These are phyloP conservation scores for Kobus ellipsiprymnus DNA, from an alignment of 2,113 vertebrate genomes.

Conservation along the genomic window DNA sequence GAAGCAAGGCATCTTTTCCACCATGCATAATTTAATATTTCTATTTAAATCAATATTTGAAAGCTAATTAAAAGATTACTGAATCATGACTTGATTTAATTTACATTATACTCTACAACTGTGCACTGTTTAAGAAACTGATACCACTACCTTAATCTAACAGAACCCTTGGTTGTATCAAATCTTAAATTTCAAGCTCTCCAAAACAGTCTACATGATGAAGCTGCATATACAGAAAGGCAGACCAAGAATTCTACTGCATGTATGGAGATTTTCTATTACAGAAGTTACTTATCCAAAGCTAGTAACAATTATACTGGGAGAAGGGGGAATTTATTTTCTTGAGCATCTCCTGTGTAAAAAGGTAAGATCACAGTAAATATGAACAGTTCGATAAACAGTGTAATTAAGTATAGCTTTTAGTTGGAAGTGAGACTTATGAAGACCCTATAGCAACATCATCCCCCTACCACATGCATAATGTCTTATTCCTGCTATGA, in stretches of 20 bases:
- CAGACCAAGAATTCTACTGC: background rate
- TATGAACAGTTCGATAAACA: background rate
- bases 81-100: conserved; percentile 2
- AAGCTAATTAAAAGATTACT: background rate
- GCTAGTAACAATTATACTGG: background rate
- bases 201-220: background rate
- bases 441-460: background rate
- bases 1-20: background rate
- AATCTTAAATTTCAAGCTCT: conserved; percentile 24
- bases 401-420: background rate
- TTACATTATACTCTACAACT: background rate
- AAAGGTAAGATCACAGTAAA: background rate
- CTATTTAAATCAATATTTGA: conserved; percentile 47
- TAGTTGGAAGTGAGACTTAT: background rate
- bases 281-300: background rate
- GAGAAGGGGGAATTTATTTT: background rate
- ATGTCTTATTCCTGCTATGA: background rate
- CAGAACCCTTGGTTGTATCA: background rate
- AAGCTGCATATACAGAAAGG: background rate
- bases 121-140: background rate
- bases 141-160: background rate
- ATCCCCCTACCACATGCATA: background rate
- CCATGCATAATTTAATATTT: background rate
- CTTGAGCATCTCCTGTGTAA: background rate
- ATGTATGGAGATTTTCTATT: background rate